These are phyloP conservation scores for Drosophila ercepeae DNA, from an alignment of 1,140 invertebrate species.

Conservation along the genomic window DNA sequence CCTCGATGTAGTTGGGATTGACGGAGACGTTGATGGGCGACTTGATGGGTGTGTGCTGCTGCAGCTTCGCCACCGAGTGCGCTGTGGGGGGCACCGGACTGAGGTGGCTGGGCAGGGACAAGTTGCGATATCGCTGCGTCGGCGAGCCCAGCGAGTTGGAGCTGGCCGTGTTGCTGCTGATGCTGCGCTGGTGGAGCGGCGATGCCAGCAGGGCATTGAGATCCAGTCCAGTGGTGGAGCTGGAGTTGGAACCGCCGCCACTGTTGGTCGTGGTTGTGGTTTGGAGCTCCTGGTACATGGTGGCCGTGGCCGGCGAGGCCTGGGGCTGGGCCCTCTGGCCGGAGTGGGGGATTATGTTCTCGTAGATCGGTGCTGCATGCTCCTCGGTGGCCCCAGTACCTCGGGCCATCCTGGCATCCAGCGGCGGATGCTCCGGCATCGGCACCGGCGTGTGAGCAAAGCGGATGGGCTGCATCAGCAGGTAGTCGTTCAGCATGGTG, in stretches of 20 bases:
- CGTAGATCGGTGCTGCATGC: conserved; percentile 86
- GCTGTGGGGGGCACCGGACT: conserved; percentile 48
- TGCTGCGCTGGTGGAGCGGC: conserved; percentile 63
- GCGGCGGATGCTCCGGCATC: conserved; percentile 55
- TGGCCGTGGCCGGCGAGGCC: conserved; percentile 77
- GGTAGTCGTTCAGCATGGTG: conserved; percentile 64
- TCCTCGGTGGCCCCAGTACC: conserved; percentile 18
- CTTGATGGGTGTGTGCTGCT: conserved; percentile 77
- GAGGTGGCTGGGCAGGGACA: conserved; percentile 23
- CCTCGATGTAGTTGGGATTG: conserved; percentile 85
- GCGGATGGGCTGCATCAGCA: conserved; percentile 64
- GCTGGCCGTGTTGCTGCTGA: conserved; percentile 41
- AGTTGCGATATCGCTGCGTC: conserved; percentile 52
- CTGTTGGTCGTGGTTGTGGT: conserved; percentile 28
- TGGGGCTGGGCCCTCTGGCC: conserved; percentile 82
- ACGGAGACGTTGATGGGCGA: conserved; percentile 74
- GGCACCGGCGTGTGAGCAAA: conserved; percentile 82
- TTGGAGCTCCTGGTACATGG: conserved; percentile 74
- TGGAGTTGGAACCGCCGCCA: neutral
- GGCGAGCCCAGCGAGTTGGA: conserved; percentile 54
- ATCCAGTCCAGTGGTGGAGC: conserved; percentile 36
- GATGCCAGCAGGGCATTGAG: conserved; percentile 54
- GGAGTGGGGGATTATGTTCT: conserved; percentile 88
- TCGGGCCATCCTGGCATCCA: neutral
- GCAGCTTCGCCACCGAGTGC: conserved; percentile 47